Percentiles rank a stretch among this genome's conserved stretches.
These are phyloP conservation scores for Drosophila algonquin DNA, from an alignment of 2,888 invertebrate species.

Conservation along the genomic window DNA sequence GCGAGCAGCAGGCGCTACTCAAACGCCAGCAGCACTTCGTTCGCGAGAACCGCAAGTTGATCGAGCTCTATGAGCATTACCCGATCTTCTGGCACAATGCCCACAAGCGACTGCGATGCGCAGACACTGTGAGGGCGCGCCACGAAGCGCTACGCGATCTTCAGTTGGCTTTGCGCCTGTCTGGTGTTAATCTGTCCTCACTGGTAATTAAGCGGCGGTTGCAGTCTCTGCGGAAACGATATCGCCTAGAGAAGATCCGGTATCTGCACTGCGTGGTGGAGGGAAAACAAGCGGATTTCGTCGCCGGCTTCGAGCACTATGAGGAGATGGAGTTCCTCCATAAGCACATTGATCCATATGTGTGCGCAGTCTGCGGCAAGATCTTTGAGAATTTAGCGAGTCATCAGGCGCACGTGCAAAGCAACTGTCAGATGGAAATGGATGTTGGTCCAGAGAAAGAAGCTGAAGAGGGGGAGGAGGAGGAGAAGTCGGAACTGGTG, in stretches of 20 bases:
- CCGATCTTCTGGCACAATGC: slow-evolving; percentile 78
- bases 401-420: slow-evolving; percentile 69
- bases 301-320: slow-evolving; percentile 70
- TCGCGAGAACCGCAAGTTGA: slow-evolving; percentile 69
- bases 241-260: slow-evolving; percentile 78
- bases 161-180: slow-evolving; percentile 58
- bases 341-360: slow-evolving; percentile 79
- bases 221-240: slow-evolving; percentile 72
- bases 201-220: slow-evolving; percentile 67
- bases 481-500: not conserved
- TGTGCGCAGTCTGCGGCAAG: slow-evolving; percentile 72
- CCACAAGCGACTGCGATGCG: slow-evolving; percentile 57
- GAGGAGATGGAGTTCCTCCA: slow-evolving; percentile 75
- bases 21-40: slow-evolving; percentile 67
- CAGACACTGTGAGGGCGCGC: slow-evolving; percentile 51
- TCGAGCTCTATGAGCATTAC: slow-evolving; percentile 75
- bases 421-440: slow-evolving; percentile 31
- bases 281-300: slow-evolving; percentile 64
- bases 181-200: slow-evolving; percentile 63
- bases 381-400: slow-evolving; percentile 73
- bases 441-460: not conserved
- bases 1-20: slow-evolving; percentile 71
- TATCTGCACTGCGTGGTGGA: slow-evolving; percentile 71
- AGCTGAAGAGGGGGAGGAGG: not conserved
- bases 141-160: slow-evolving; percentile 67